Conservation (phyloP, 2,113 vertebrate genomes). For the Oryzias curvinotus region DNA sequence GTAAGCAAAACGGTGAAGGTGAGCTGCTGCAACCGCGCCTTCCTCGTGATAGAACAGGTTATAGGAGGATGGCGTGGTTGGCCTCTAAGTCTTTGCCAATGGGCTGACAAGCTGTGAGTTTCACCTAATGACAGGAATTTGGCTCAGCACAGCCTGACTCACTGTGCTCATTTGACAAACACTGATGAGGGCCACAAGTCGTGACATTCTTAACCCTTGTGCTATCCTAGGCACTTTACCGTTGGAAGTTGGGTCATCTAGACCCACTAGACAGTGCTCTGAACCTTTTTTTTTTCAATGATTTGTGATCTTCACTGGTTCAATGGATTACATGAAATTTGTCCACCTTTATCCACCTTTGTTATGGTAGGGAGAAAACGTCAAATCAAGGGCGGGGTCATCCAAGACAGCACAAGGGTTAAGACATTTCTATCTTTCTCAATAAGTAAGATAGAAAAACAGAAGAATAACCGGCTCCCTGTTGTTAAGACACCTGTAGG, state of each 20-base stretch:
- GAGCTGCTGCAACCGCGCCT: constrained; percentile 39
- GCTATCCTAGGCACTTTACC: no score
- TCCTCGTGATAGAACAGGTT: constrained; percentile 70
- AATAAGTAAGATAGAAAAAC: constrained; percentile 23
- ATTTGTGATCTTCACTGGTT: no score
- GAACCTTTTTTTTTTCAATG: no score
- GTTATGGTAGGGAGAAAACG: no score
- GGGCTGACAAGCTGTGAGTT: constrained; percentile 35
- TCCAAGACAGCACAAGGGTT: no score
- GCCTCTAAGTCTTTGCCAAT: constrained; percentile 64
- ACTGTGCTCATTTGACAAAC: constrained; percentile 69
- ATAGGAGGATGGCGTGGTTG: constrained; percentile 54
- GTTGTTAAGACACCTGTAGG: constrained; percentile 74
- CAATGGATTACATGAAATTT: no score
- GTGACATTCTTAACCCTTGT: constrained; percentile 60
- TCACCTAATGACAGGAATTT: constrained; percentile 72
- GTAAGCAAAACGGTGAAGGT: constrained; percentile 45
- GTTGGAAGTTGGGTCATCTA: no score
- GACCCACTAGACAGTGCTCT: no score
- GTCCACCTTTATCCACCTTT: no score
- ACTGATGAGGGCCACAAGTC: constrained; percentile 68
- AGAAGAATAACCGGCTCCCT: constrained; percentile 26
- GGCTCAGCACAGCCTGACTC: constrained; percentile 65
- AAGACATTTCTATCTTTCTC: neutral
- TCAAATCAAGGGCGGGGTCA: no score